phyloP scores from a whole-genome alignment of 2,888 invertebrate species.

The Nomada hirtipes region DNA sequence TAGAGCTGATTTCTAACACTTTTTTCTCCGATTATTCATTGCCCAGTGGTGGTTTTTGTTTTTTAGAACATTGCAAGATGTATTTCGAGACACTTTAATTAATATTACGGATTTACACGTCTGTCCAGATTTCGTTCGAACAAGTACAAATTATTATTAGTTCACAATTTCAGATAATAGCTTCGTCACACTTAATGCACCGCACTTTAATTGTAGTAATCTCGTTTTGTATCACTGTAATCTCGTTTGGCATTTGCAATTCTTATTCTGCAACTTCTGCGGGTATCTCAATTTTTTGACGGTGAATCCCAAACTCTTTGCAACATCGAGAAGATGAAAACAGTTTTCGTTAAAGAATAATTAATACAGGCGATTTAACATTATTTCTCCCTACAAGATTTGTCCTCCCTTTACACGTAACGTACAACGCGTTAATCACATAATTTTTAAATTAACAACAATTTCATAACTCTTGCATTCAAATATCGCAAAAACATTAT shows the following conservation, averaged over 20 bases:
- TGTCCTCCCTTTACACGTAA: no score
- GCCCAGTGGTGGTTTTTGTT: not conserved
- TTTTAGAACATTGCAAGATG: not conserved
- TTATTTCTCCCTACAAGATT: no score
- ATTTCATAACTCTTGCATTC: no score
- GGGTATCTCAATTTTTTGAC: not conserved
- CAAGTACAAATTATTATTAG: constrained; percentile 6
- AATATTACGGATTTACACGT: not conserved
- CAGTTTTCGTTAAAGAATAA: no score
- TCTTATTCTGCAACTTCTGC: no score
- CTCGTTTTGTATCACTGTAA: not conserved
- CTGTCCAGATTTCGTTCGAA: not conserved
- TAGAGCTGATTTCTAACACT: not conserved
- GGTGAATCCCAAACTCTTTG: no score
- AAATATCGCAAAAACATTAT: no score
- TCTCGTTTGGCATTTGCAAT: not conserved
- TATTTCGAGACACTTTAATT: not conserved
- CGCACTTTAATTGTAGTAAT: constrained; percentile 15
- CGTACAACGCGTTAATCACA: no score
- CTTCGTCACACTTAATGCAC: constrained; percentile 1
- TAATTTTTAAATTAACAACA: no score
- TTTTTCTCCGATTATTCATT: not conserved
- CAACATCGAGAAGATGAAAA: no score
- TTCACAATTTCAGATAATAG: not conserved
- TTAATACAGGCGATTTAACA: no score